Evolutionary conservation across 2,113 vertebrate genomes (phyloP).

Genomic region (Chiloscyllium plagiosum): DNA sequence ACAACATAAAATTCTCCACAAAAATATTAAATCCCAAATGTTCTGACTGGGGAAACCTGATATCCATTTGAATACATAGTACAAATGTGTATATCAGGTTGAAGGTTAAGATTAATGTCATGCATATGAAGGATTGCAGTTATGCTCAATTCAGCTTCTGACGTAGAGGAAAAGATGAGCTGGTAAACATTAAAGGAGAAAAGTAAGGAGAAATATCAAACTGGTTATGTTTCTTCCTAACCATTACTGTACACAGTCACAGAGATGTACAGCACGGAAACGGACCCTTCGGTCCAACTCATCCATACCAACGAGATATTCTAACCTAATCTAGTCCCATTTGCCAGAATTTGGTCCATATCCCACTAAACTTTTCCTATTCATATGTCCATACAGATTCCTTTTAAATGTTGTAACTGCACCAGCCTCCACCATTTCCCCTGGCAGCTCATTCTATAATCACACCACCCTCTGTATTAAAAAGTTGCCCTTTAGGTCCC

Average conservation of each 20-base stretch:
- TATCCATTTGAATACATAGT: not conserved
- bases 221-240: not conserved
- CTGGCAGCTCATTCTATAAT: no score
- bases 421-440: no score
- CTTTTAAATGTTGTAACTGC: no score
- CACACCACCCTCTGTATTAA: no score
- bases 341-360: no score
- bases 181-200: not conserved
- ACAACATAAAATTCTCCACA: not conserved
- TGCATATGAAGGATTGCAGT: not conserved
- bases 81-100: not conserved
- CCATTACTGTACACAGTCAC: not conserved
- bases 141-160: not conserved
- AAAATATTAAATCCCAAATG: not conserved
- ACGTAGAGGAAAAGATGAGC: not conserved
- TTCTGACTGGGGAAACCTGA: not conserved
- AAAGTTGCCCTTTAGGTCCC: no score
- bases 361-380: no score
- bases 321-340: no score
- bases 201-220: not conserved
- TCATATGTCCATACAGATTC: no score
- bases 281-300: no score
- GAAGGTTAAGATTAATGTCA: conserved; percentile 22
- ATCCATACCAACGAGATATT: no score
- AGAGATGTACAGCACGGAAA: no score